A percentile compares a stretch with the other conserved stretches of the same genome.
These are phyloP conservation scores for Cyprinodon diabolis DNA, from an alignment of 2,797 vertebrate species.

Conservation along the genomic window DNA sequence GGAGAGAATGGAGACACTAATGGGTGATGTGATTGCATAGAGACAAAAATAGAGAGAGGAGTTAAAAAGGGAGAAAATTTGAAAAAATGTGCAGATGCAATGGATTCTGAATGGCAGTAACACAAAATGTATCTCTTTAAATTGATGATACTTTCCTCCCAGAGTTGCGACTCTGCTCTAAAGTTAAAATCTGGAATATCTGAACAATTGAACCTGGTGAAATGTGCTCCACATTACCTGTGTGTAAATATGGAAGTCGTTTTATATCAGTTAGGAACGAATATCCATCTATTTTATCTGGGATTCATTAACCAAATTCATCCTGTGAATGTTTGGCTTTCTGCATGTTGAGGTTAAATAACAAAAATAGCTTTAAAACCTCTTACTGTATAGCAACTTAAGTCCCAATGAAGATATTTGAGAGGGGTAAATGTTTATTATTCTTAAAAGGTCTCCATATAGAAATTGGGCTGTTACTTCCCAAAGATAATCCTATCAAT, in stretches of 20 bases:
- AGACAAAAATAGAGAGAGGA: slow-evolving; percentile 74
- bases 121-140: slow-evolving; percentile 20
- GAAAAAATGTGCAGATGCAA: slow-evolving; percentile 66
- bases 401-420: neutral
- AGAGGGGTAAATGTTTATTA: slow-evolving; percentile 9
- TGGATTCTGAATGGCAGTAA: slow-evolving; percentile 55
- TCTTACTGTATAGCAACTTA: slow-evolving; percentile 36
- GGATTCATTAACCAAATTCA: slow-evolving; percentile 69
- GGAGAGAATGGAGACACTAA: slow-evolving; percentile 66
- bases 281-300: slow-evolving; percentile 55
- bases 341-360: slow-evolving; percentile 42
- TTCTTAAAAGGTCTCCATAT: slow-evolving; percentile 21
- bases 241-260: neutral
- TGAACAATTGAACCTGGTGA: neutral
- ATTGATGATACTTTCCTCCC: neutral
- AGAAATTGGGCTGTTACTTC: slow-evolving; percentile 13
- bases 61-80: slow-evolving; percentile 58
- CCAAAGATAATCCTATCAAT: neutral
- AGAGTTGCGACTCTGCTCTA: neutral
- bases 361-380: slow-evolving; percentile 65
- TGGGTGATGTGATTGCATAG: slow-evolving; percentile 65
- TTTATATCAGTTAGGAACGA: neutral
- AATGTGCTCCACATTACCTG: no score
- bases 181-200: neutral
- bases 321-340: slow-evolving; percentile 41